phyloP scores from a whole-genome alignment of 2,113 vertebrate species.

The Trogon surrucura region DNA sequence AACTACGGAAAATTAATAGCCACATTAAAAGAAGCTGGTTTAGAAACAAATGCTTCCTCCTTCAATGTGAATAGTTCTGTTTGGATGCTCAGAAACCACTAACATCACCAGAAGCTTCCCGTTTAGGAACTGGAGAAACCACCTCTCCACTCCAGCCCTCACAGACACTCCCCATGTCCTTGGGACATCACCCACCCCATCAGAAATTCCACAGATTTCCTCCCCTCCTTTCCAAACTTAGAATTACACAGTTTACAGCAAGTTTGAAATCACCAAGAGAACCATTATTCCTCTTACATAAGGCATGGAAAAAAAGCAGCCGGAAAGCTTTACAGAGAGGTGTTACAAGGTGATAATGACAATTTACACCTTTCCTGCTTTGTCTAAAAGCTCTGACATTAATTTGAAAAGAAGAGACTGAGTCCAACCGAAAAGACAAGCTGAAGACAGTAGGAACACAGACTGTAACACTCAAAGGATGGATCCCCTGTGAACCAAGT shows the following conservation, averaged over 20 bases:
- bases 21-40: background rate
- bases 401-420: background rate
- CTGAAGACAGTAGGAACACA: background rate
- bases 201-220: background rate
- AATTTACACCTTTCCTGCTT: background rate
- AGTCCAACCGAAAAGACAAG: background rate
- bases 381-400: background rate
- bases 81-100: background rate
- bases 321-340: background rate
- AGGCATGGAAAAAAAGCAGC: background rate
- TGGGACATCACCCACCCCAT: background rate
- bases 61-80: background rate
- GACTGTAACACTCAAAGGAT: rapidly evolving
- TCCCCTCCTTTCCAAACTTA: background rate
- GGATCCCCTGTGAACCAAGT: background rate
- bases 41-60: background rate
- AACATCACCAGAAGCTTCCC: background rate
- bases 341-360: rapidly evolving
- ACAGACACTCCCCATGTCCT: background rate
- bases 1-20: rapidly evolving
- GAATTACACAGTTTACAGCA: rapidly evolving
- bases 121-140: background rate
- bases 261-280: background rate
- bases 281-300: rapidly evolving
- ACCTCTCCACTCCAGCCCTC: background rate